These are phyloP conservation scores for Rhynchotus rufescens DNA, from an alignment of 2,797 vertebrate species.

Conservation along the genomic window DNA sequence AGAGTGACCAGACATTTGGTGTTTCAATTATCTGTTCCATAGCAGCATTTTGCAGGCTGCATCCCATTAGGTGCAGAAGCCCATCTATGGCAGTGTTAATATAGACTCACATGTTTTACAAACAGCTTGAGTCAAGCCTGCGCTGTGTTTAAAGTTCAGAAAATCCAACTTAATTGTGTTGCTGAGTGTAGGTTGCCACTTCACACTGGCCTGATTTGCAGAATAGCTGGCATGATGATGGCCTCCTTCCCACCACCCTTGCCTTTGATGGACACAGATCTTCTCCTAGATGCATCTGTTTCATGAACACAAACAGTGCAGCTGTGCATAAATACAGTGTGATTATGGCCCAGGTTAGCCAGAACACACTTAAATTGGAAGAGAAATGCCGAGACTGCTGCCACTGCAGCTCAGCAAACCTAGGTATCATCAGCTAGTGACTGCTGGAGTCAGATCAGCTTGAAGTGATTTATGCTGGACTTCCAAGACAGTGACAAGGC, in stretches of 20 bases:
- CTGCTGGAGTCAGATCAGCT: neutral
- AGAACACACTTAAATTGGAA: rapidly evolving
- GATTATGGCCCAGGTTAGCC: neutral
- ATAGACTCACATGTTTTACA: neutral
- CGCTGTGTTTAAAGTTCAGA: neutral
- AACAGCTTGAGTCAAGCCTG: neutral
- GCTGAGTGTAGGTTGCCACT: neutral
- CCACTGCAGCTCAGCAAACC: neutral
- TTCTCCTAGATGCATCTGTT: rapidly evolving
- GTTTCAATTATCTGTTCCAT: neutral
- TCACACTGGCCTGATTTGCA: neutral
- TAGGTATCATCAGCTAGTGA: neutral
- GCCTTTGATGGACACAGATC: neutral
- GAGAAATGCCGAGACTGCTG: neutral
- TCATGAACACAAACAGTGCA: neutral
- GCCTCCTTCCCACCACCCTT: no score
- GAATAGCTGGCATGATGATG: neutral
- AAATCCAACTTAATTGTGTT: neutral
- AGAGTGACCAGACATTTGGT: neutral
- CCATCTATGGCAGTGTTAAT: neutral
- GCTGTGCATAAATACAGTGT: rapidly evolving
- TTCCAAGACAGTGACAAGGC: neutral
- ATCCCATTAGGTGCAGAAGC: neutral
- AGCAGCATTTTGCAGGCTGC: neutral
- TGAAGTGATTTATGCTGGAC: neutral